Evolutionary conservation across 2,888 invertebrate species (phyloP).

Genomic region (Lumbricus terrestris): DNA sequence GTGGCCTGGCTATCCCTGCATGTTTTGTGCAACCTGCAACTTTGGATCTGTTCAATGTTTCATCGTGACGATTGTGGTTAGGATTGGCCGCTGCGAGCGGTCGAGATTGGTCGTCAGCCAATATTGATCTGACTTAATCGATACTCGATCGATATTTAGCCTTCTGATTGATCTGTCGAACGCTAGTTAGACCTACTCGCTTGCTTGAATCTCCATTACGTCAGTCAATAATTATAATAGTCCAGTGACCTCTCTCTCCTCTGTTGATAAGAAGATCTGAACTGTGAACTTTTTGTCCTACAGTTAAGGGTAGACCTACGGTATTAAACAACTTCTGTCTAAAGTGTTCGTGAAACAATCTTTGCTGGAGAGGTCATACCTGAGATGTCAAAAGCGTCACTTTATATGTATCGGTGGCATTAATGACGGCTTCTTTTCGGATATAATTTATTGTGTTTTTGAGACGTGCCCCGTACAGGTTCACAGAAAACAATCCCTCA

Average conservation of each 20-base stretch:
- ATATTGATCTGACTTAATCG: background rate
- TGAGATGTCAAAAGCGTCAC: background rate
- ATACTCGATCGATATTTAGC: background rate
- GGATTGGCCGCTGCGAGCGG: background rate
- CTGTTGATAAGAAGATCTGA: no score
- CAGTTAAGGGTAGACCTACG: no score
- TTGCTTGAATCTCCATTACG: background rate
- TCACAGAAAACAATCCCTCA: no score
- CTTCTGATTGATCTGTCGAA: background rate
- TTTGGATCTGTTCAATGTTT: constrained; percentile 3
- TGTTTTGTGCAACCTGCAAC: background rate
- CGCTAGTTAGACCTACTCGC: background rate
- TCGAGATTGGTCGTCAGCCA: background rate
- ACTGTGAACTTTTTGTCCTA: background rate
- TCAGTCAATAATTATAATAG: no score
- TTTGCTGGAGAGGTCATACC: background rate
- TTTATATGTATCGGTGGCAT: background rate
- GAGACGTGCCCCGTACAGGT: background rate
- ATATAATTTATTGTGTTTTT: background rate
- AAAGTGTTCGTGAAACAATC: background rate
- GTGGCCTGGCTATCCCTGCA: background rate
- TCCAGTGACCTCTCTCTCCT: background rate
- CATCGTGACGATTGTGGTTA: background rate
- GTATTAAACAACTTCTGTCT: background rate
- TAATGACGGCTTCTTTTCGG: background rate